phyloP scores from a whole-genome alignment of 2,113 vertebrate species.

The Amphilophus citrinellus region DNA sequence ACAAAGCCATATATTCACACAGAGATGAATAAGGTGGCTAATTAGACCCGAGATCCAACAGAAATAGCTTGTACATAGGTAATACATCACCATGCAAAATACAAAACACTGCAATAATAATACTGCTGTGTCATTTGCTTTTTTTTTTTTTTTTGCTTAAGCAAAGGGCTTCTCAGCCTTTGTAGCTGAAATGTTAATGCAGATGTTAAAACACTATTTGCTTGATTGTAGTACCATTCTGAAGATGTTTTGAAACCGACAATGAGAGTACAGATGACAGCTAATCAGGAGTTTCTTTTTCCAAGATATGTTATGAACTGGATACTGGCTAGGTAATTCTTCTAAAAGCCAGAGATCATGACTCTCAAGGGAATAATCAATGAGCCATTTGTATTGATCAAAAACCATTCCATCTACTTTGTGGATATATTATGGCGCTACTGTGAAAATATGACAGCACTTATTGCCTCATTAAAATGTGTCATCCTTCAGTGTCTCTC shows the following conservation, averaged over 20 bases:
- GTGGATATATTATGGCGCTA: not conserved
- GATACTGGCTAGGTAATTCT: not conserved
- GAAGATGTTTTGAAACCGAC: constrained; percentile 20
- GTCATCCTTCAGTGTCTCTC: not conserved
- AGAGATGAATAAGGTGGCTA: constrained; percentile 68
- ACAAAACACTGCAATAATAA: constrained; percentile 57
- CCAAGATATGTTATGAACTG: not conserved
- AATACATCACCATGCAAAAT: constrained; percentile 68
- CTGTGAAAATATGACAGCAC: not conserved
- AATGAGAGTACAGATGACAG: not conserved
- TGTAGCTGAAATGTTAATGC: constrained; percentile 31
- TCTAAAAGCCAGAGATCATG: constrained; percentile 16
- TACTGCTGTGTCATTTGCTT: constrained; percentile 64
- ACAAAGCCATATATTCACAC: constrained; percentile 49
- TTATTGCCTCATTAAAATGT: not conserved
- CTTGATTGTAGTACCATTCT: constrained; percentile 3
- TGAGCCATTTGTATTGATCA: constrained; percentile 31
- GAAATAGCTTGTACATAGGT: constrained; percentile 56
- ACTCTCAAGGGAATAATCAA: not conserved
- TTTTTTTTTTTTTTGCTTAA: constrained; percentile 47
- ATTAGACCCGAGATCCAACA: constrained; percentile 66
- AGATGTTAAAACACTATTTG: constrained; percentile 4
- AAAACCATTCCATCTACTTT: not conserved
- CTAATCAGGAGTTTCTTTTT: not conserved
- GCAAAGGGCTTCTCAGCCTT: constrained; percentile 16